phyloP scores from a whole-genome alignment of 1,140 invertebrate species.

The Melipona quadrifasciata region DNA sequence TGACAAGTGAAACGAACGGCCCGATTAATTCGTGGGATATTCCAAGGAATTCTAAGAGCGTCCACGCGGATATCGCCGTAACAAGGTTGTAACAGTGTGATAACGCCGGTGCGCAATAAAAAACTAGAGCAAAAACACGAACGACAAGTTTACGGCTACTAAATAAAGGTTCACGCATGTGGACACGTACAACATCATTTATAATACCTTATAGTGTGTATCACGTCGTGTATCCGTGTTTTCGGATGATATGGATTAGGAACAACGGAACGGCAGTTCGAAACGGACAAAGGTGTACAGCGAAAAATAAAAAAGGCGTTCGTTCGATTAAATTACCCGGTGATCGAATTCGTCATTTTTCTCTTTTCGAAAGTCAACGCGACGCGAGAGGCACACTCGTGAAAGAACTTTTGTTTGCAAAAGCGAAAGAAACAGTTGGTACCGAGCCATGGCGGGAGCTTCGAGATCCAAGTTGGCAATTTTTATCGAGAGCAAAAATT shows the following conservation, averaged over 20 bases:
- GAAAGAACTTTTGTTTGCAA: background rate
- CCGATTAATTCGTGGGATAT: background rate
- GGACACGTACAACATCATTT: constrained; percentile 68
- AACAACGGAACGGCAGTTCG: constrained; percentile 23
- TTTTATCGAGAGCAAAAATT: background rate
- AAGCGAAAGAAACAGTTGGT: background rate
- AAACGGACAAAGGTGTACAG: constrained; percentile 40
- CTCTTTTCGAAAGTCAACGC: background rate
- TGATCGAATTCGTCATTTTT: background rate
- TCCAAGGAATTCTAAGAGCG: constrained; percentile 58
- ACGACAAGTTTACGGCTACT: constrained; percentile 72
- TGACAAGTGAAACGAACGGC: background rate
- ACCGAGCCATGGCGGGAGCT: background rate
- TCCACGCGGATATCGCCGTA: constrained; percentile 63
- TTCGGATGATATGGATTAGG: constrained; percentile 53
- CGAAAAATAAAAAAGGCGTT: background rate
- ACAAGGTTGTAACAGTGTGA: constrained; percentile 63
- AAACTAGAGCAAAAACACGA: constrained; percentile 66
- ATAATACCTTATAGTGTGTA: constrained; percentile 67
- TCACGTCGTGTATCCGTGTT: constrained; percentile 57
- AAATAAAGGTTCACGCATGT: constrained; percentile 68
- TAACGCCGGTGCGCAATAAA: constrained; percentile 66
- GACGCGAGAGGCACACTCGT: no score
- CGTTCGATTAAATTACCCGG: constrained; percentile 6
- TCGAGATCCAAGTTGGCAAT: background rate